These are phyloP conservation scores for Hyles lineata DNA, from an alignment of 2,888 invertebrate species.

Conservation along the genomic window DNA sequence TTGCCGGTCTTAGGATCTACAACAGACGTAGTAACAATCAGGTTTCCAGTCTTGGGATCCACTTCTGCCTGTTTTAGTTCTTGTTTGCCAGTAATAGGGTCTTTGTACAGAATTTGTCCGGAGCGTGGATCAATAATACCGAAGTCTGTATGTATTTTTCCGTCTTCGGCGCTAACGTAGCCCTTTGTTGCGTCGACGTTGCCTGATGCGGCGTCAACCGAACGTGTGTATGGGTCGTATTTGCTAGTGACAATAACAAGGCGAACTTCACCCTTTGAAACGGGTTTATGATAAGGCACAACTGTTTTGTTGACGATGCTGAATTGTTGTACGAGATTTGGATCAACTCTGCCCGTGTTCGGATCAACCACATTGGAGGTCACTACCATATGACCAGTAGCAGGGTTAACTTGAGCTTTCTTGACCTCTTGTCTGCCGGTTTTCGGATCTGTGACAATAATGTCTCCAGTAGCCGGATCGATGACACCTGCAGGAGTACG, in stretches of 20 bases:
- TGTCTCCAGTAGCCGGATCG: constrained; percentile 86
- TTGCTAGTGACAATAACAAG: constrained; percentile 80
- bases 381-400: constrained; percentile 83
- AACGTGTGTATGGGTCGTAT: constrained; percentile 85
- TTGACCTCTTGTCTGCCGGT: constrained; percentile 84
- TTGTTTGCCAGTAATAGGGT: constrained; percentile 86
- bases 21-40: constrained; percentile 83
- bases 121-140: constrained; percentile 86
- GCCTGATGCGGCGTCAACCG: constrained; percentile 83
- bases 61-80: constrained; percentile 86
- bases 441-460: constrained; percentile 73
- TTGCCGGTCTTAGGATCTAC: constrained; percentile 86
- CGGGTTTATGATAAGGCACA: constrained; percentile 70
- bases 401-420: constrained; percentile 82
- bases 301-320: constrained; percentile 77
- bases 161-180: constrained; percentile 78
- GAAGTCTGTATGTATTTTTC: constrained; percentile 85
- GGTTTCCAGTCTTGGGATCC: constrained; percentile 85
- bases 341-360: constrained; percentile 85
- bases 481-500: constrained; percentile 87
- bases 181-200: constrained; percentile 83
- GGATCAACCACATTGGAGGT: constrained; percentile 84
- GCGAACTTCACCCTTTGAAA: constrained; percentile 73
- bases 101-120: constrained; percentile 85
- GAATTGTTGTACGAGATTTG: constrained; percentile 81